Percentiles rank a stretch among this genome's conserved stretches.
Evolutionary conservation across 2,888 invertebrate species (phyloP).

Genomic region (Griposia aprilina): DNA sequence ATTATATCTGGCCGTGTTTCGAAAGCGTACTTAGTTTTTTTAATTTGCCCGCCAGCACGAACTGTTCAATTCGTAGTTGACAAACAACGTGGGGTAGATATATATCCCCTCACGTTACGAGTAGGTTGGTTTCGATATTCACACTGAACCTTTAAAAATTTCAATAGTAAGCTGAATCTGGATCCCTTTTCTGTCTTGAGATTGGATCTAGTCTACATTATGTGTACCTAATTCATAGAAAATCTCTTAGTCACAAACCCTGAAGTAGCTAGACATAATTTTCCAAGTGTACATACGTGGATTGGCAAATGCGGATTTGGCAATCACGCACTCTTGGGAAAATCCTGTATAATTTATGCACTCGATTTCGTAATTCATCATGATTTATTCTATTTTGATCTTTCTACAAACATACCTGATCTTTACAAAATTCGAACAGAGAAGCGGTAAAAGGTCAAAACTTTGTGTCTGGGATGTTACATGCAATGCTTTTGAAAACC

Average conservation of each 20-base stretch:
- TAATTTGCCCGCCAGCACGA: background rate
- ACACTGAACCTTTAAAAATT: background rate
- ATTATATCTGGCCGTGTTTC: background rate
- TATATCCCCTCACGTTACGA: background rate
- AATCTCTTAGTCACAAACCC: background rate
- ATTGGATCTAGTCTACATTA: background rate
- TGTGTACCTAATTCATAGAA: background rate
- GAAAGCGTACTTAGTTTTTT: background rate
- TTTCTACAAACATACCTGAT: background rate
- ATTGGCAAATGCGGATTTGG: background rate
- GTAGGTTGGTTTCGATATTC: background rate
- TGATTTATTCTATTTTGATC: background rate
- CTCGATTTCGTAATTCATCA: background rate
- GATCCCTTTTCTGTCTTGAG: background rate
- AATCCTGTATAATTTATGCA: background rate
- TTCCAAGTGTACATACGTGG: background rate
- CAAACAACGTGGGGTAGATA: background rate
- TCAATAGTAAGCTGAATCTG: background rate
- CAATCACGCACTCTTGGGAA: background rate
- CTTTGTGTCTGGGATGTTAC: slow-evolving; percentile 86
- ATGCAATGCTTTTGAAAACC: slow-evolving; percentile 87
- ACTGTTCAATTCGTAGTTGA: background rate
- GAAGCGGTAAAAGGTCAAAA: slow-evolving; percentile 86
- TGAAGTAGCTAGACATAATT: background rate
- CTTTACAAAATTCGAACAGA: slow-evolving; percentile 67